Percentiles rank a stretch among this genome's conserved stretches.
Evolutionary conservation across 2,797 vertebrate species (phyloP).

Genomic region (Naso thynnoides): DNA sequence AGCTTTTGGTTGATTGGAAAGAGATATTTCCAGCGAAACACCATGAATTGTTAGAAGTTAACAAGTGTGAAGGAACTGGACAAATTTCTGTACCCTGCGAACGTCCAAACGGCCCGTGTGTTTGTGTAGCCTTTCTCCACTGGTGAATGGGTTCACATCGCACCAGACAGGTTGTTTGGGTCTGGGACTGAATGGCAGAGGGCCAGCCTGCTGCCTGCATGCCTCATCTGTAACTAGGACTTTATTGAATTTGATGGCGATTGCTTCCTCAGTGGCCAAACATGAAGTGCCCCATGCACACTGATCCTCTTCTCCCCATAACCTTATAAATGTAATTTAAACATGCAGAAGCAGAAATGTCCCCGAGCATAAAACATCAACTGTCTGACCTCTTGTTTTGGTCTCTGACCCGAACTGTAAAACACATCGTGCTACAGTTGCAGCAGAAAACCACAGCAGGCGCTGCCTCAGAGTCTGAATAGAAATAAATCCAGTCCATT

Average conservation of each 20-base stretch:
- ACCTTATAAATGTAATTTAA: constrained; percentile 30
- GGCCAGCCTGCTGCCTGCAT: constrained; percentile 35
- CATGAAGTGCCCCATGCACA: constrained; percentile 9
- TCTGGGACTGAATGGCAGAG: constrained; percentile 37
- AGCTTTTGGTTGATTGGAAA: background rate
- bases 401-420: constrained; percentile 24
- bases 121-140: constrained; percentile 34
- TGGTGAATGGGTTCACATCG: constrained; percentile 44
- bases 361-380: constrained; percentile 11
- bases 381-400: constrained; percentile 43
- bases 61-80: constrained; percentile 4
- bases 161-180: constrained; percentile 48
- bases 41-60: constrained; percentile 6
- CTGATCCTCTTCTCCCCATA: constrained; percentile 23
- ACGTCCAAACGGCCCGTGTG: constrained; percentile 20
- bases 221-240: constrained; percentile 44
- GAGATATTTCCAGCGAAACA: constrained; percentile 6
- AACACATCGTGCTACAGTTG: constrained; percentile 6
- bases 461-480: constrained; percentile 34
- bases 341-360: constrained; percentile 29
- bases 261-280: constrained; percentile 29
- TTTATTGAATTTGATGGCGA: constrained; percentile 44
- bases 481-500: constrained; percentile 36
- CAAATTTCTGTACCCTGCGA: constrained; percentile 28
- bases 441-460: constrained; percentile 11